Base-by-base conservation (phyloP, 2,797 vertebrate species). In the Danio aesculapii region DNA sequence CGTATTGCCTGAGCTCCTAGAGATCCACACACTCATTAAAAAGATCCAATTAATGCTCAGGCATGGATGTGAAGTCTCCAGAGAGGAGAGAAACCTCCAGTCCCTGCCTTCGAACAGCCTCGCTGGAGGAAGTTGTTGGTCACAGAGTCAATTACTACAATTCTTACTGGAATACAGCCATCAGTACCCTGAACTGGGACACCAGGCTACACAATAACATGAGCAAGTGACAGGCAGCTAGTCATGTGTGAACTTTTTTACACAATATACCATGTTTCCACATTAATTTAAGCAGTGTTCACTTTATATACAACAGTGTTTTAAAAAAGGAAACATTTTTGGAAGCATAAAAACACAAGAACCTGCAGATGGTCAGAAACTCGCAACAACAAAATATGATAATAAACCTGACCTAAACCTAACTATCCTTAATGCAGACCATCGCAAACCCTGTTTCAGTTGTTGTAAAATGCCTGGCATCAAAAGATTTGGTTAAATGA, bases 21-120 rank as follows among this genome's bases (percentile, higher is more conserved):
- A 77, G 76, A 70, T 84, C 79, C 86, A 76, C 61, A 61, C 83
- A 79, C 87, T 91, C 88, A 92, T 93, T 91, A 90, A 89, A 88
- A 85, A 76, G 83, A 75, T 83, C 89, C 90, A 93, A 92, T 93
- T 92, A 93, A 86, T 88, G 82, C 1, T 87, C 85, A 87, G 81
- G 83, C 77, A 73, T 81, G 79, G 70, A 74, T 81, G 70, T 66
- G 70, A 74, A 57, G 21, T 49, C 66, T 70, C 81, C 50, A 77
- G 74, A 71, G 74, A 72, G 17, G 72, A 75, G 72, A 71, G 14
- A 66, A 57, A 67, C 39, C 17, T 72, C 64, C 52, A 41, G 70
- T 55, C 58, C 64, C 59, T 13, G 81, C 74, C 77, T 89, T 84
- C 79, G 75, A 88, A 77, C 87, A 69, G 63, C 69, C 50, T 2